Evolutionary conservation across 2,797 vertebrate genomes (phyloP), one percentile per base, ranked within the genome.

Genomic region (Brachyalestes nurse): DNA sequence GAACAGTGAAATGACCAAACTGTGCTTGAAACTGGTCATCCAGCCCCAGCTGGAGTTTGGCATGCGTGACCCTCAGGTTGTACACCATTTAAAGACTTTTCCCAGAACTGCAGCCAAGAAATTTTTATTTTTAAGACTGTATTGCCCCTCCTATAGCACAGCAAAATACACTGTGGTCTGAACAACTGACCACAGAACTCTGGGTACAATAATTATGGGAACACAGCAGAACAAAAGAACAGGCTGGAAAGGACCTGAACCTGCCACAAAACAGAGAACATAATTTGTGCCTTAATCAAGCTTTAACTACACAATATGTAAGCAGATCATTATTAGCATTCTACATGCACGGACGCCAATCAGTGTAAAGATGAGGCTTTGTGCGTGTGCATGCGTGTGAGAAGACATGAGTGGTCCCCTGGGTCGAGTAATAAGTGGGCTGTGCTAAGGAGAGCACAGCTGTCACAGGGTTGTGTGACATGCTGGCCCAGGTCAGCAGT

Each of bases 361-460:
- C 28, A 82, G 38, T 53, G 67, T 75, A 67, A 71, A 83, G 77
- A 79, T 16, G 60, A 78, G 61, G 40, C 71, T 60, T 79, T 80
- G 83, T 77, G 66, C 69, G 60, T 81, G 78, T 77, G 78, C 77
- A 66, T 57, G n/a, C 67, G 64, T 75, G 76, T 51, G 79, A 69
- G 62, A 81, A 89, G 85, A 85, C 83, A 85, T 91, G 88, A 88
- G 85, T 64, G 88, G 87, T 93, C 93, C 92, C 92, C 58, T 0
- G 91, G 90, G 92, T 81, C 79, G 71, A 79, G 90, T 92, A 92
- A 93, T 93, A 93, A 94, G 93, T 93, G 91, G 88, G 88, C 87
- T 77, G 82, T 89, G 86, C 55, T 21, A 80, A 86, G 87, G 83
- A 91, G 88, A 89, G 88, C 87, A 84, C 87, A 91, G 90, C 91